These are phyloP conservation scores for Patella ulyssiponensis DNA, from an alignment of 2,888 invertebrate species.

Conservation along the genomic window DNA sequence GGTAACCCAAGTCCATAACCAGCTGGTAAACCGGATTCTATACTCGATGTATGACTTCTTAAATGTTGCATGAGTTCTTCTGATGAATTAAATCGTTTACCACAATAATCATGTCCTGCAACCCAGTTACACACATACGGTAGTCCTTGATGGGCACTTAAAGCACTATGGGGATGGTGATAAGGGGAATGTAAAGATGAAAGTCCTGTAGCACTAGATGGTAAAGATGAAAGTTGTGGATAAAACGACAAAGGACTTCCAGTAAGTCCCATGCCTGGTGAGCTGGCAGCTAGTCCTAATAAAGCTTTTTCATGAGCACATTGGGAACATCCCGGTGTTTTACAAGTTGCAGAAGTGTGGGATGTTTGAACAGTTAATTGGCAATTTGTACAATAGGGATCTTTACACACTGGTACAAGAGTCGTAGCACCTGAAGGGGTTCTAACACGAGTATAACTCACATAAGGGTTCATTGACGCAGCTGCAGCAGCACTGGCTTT, in stretches of 20 bases:
- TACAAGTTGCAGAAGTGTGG: constrained; percentile 78
- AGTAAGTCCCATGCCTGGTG: constrained; percentile 50
- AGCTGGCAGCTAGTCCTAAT: constrained; percentile 49
- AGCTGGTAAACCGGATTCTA: constrained; percentile 71
- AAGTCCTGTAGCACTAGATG: constrained; percentile 52
- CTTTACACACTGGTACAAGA: constrained; percentile 90
- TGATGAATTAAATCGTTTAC: constrained; percentile 91
- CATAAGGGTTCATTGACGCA: constrained; percentile 84
- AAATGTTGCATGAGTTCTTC: constrained; percentile 94
- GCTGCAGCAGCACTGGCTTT: constrained; percentile 75
- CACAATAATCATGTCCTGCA: constrained; percentile 87
- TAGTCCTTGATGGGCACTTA: constrained; percentile 55
- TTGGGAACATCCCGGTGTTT: constrained; percentile 94
- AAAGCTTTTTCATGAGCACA: constrained; percentile 86
- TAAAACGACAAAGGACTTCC: constrained; percentile 54
- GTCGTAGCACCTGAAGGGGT: constrained; percentile 90
- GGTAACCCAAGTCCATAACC: constrained; percentile 58
- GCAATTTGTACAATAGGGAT: constrained; percentile 95
- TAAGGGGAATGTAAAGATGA: constrained; percentile 52
- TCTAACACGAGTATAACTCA: constrained; percentile 92
- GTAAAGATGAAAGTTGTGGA: constrained; percentile 53
- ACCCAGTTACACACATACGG: constrained; percentile 92
- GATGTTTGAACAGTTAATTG: constrained; percentile 86
- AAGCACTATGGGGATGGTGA: constrained; percentile 56
- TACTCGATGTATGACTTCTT: constrained; percentile 84